Base-by-base conservation (phyloP, 2,113 vertebrate genomes). In the Scophthalmus maximus region DNA sequence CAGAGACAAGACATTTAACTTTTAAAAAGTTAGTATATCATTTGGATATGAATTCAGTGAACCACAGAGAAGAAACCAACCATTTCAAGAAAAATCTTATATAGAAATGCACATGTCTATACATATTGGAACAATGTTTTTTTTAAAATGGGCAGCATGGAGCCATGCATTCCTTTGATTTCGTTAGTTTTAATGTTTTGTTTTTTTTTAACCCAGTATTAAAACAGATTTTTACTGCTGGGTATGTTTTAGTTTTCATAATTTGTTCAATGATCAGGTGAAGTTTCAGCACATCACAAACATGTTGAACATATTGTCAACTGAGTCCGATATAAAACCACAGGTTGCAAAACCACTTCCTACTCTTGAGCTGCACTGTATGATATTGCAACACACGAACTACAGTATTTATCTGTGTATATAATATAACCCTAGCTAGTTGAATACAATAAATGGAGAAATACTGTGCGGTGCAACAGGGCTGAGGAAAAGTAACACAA, bases 301-400 rank as follows among this genome's bases (percentile, higher is more conserved):
- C 69, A 42, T 75, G 74, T 67, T 18, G 25, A 79, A 72, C 55
- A 61, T 82, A 81, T 82, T 81, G 76, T 76, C 34, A 76, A 76
- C 73, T 76, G 83, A 68, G 79, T 85, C 82, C 91, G 93, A 92
- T 93, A 93, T 89, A 89, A 94, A 93, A 94, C 93, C 92, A 86
- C 94, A 93, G 66, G 83, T 84, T 89, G 84, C 91, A 90, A 93
- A 92, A 92, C 90, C 91, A 92, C 92, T 93, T 95, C 93, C 93
- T 94, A 91, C 86, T 87, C 86, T 65, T 69, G 82, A 90, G 58
- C 76, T 83, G 65, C 75, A 73, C 75, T 85, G 79, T 78, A 81
- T 68, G 73, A 89, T 91, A 92, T 88, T 75, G 69, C 65, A 51
- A 64, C 36, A 58, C 25, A 40, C 40, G 12, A 70, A 38, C 29